Evolutionary conservation across 2,888 invertebrate genomes (phyloP), one percentile per base, ranked within the genome.

Genomic region (Desoria tigrina): DNA sequence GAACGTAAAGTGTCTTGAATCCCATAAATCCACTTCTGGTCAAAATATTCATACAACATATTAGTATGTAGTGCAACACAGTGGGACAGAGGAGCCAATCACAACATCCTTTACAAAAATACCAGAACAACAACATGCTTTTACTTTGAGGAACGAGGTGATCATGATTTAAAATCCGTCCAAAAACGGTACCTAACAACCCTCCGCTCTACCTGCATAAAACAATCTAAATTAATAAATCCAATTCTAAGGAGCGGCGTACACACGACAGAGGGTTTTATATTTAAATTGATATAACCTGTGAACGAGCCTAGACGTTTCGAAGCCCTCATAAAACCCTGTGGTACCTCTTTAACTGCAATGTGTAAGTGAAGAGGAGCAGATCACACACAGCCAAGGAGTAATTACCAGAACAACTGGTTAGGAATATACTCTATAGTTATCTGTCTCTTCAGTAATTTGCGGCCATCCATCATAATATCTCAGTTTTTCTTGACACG

Each of bases 381-480:
- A 50, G 60, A 65, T 65, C 65, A 60, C 65, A 65, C 65, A 56
- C 65, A 65, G 65, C 37, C 39, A 56, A 28, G 37, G 58, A 71
- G 63, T 67, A 67, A 68, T 65, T 66, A 68, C 60, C 61, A 42
- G 58, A 57, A 56, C 56, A 67, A 66, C 65, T 67, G 64, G 67
- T 59, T 66, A 61, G 65, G 66, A 55, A 14, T 7, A 61, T 60
- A 63, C 63, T 58, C 66, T 69, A 61, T 68, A 68, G 68, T 68
- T 68, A 53, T 66, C 69, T 73, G 74, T 74, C 73, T 66, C 69
- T 73, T 73, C 61, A 53, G 68, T 71, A 73, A 72, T 73, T 74
- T 73, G 70, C 72, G 69, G 61, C 71, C 66, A 74, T 74, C 71
- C 70, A 73, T 74, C 74, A 74, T 72, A 71, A 62, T 57, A 63